Base-by-base conservation (phyloP, 1,140 invertebrate genomes). In the Achroia grisella region DNA sequence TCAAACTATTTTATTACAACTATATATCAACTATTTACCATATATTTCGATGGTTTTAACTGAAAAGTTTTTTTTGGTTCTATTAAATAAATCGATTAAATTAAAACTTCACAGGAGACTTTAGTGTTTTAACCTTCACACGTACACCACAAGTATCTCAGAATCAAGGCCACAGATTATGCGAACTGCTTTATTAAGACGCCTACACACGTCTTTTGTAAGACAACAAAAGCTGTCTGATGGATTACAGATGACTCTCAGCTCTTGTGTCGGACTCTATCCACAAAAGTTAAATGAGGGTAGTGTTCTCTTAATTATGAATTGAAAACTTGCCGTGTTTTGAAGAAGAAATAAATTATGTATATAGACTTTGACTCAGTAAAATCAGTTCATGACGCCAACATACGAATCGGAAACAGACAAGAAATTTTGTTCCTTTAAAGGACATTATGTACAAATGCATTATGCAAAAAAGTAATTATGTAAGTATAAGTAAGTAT, bases 211-310 rank as follows among this genome's bases (percentile, higher is more conserved):
- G 37, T 51, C 50, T 44, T 50, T 50, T 52, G 43, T 56, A 23
- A 11, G 30, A 43, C 33, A 54, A 52, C 53, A 62, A 69, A 69
- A 62, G 56, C 32, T 11, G 35, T 10, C 44, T 61, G 62, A 65
- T 65, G 56, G 41, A 60, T 62, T 41, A 8, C 44, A 52, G 40
- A 47, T 44, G 54, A 62, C 54, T 54, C 41, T 8, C 43, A 39
- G 35, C 30, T 31, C 41, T 50, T 50, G 46, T 35, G 12, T 35
- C 1, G 1, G 8, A 8, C 14, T 6, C 12, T 12, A 34, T 12
- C 11, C 12, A 9, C 11, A 35, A 35, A 35, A 6, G 6, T 23
- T 23, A 6, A 23, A 23, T 23, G 17, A 6, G 17, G 17, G 17
- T 6, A 23, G 11, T 35, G 33, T 35, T 35, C 33, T 35, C 33